Percentiles rank a stretch among this genome's conserved stretches.
phyloP scores from a whole-genome alignment of 2,888 invertebrate genomes.

The Dimorphilus gyrociliatus region DNA sequence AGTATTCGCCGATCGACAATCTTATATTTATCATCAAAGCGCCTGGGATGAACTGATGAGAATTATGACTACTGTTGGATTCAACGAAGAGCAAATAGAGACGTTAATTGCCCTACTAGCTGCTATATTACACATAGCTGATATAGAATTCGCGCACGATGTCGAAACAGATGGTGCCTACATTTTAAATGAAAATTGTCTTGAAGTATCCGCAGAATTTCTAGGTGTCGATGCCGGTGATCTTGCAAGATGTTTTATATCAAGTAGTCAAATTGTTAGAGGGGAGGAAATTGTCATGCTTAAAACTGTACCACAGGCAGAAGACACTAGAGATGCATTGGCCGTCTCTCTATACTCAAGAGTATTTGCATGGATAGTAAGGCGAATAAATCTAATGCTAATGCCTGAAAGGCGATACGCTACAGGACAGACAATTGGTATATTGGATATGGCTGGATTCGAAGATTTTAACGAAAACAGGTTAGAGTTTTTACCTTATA shows the following conservation, averaged over 20 bases:
- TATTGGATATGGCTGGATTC: conserved; percentile 33
- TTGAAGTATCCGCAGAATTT: conserved; percentile 14
- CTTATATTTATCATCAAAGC: conserved; percentile 7
- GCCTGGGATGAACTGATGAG: conserved; percentile 11
- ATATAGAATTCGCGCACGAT: conserved; percentile 21
- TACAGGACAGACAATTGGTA: conserved; percentile 15
- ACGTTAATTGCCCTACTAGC: conserved; percentile 22
- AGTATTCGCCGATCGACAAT: conserved; percentile 7
- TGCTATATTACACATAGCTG: conserved; percentile 26
- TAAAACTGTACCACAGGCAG: conserved; percentile 17
- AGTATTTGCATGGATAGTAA: conserved; percentile 32
- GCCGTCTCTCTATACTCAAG: conserved; percentile 30
- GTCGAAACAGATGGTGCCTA: conserved; percentile 22
- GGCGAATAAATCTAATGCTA: conserved; percentile 27
- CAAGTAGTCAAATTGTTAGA: conserved; percentile 1
- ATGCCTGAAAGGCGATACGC: conserved; percentile 11
- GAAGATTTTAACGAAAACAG: conserved; percentile 29
- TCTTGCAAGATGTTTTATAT: no score
- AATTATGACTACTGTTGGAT: conserved; percentile 15
- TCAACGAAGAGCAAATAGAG: conserved; percentile 19
- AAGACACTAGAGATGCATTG: conserved; percentile 27
- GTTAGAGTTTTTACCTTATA: conserved; percentile 28
- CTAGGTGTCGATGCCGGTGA: no score
- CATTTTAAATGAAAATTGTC: conserved; percentile 15
- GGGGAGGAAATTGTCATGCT: conserved; percentile 11